phyloP scores from a whole-genome alignment of 2,113 vertebrate genomes.

The Trichomycterus rosablanca region DNA sequence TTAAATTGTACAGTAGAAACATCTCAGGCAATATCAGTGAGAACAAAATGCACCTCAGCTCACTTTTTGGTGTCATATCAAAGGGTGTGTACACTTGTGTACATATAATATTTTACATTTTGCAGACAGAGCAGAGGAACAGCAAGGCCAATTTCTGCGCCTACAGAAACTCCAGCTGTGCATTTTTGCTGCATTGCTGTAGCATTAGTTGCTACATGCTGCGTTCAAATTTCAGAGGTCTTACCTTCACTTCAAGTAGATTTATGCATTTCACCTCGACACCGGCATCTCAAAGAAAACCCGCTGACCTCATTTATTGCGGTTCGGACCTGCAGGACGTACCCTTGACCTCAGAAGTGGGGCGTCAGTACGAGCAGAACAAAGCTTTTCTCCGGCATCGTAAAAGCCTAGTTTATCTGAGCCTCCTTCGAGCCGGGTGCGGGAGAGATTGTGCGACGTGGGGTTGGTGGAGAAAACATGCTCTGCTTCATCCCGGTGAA shows the following conservation, averaged over 20 bases:
- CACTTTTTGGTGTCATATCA: too few species aligned
- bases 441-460: not conserved
- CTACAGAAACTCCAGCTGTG: too few species aligned
- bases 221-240: not conserved
- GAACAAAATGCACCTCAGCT: too few species aligned
- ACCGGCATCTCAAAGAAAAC: conserved; percentile 11
- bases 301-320: conserved; percentile 15
- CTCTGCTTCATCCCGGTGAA: conserved; percentile 10
- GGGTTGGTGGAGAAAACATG: not conserved
- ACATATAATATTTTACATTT: too few species aligned
- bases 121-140: too few species aligned
- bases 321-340: conserved; percentile 14
- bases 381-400: conserved; percentile 22
- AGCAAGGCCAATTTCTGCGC: too few species aligned
- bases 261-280: not conserved
- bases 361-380: conserved; percentile 14
- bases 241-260: not conserved
- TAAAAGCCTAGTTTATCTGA: conserved; percentile 12
- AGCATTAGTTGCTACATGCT: too few species aligned
- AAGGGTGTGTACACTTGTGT: too few species aligned
- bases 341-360: conserved; percentile 24
- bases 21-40: too few species aligned
- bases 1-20: too few species aligned
- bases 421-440: not conserved
- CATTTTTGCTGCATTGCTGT: too few species aligned